A percentile compares a stretch with the other conserved stretches of the same genome.
These are phyloP conservation scores for Carcinoscorpius rotundicauda DNA, from an alignment of 1,140 invertebrate species.

Conservation along the genomic window DNA sequence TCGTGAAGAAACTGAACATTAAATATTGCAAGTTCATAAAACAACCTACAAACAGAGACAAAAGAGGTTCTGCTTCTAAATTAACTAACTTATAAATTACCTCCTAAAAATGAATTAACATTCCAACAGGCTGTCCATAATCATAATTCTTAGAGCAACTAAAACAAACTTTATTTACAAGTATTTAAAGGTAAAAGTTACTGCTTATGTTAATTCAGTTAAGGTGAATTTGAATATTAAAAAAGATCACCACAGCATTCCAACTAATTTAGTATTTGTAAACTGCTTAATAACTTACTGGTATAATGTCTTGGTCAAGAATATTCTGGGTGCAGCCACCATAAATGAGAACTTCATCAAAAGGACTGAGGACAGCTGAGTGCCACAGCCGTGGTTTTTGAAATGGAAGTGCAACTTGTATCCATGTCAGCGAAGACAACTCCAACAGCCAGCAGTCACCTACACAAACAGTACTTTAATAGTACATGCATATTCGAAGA, in stretches of 20 bases:
- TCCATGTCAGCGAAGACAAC: slow-evolving; percentile 9
- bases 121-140: no score
- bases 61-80: no score
- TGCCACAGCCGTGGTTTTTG: slow-evolving; percentile 23
- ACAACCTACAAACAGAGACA: no score
- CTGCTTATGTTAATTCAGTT: no score
- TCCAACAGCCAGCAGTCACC: slow-evolving; percentile 23
- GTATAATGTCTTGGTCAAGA: slow-evolving; percentile 7
- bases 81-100: no score
- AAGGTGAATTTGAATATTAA: slow-evolving; percentile 6
- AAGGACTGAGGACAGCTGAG: slow-evolving; percentile 11
- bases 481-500: no score
- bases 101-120: no score
- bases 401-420: slow-evolving; percentile 14
- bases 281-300: slow-evolving; percentile 8
- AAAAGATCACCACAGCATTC: neutral
- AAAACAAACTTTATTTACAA: no score
- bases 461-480: neutral
- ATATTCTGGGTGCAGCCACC: slow-evolving; percentile 21
- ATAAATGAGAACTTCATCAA: slow-evolving; percentile 21
- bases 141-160: no score
- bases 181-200: neutral
- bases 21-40: no score
- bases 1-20: no score
- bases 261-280: neutral